Base-by-base conservation (phyloP, 2,113 vertebrate species). In the Ondatra zibethicus region DNA sequence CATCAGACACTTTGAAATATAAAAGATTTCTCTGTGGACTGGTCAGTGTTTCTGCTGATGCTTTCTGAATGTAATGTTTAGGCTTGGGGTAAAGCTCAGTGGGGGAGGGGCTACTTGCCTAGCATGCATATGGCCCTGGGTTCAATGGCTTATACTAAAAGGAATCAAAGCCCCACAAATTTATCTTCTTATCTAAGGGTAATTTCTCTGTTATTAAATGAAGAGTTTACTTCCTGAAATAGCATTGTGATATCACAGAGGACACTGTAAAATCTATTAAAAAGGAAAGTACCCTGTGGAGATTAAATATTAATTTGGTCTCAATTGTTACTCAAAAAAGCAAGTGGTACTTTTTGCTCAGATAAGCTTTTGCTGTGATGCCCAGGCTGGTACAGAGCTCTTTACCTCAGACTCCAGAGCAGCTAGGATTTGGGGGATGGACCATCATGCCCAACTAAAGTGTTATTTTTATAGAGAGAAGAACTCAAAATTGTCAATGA, bases 401-500 rank as follows among this genome's bases (percentile, higher is more conserved):
- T 72, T 50, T 70, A 68, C 45, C 3, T 4, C 45, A 70, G 33
- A 25, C 47, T 72, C 11, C 19, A 88, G 68, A 72, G 12, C 29
- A 55, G 12, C 21, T 88, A 55, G 82, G 39, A 65, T 17, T 65
- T 45, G 14, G 31, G 61, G 27, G n/a, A 65, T 85, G 27, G 27
- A 5, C 14, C 27, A 47, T 33, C 85, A 70, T n/a, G 9, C 10
- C 11, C 17, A 87, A 25, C 31, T 36, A 80, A 80, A 96, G 72
- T 81, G 81, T 66, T 86, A 66, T 16, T 88, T 7, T 58, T 65
- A 61, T 42, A 80, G 9, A 72, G 45, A 75, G 93, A 89, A 3
- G 72, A 31, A 96, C 84, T 90, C 21, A 78, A 91, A 95, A 68
- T 55, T 58, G 7, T 89, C 61, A 77, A 13, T 42, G 50, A 84